Base-by-base conservation (phyloP, 2,113 vertebrate species). In the Colaptes auratus region DNA sequence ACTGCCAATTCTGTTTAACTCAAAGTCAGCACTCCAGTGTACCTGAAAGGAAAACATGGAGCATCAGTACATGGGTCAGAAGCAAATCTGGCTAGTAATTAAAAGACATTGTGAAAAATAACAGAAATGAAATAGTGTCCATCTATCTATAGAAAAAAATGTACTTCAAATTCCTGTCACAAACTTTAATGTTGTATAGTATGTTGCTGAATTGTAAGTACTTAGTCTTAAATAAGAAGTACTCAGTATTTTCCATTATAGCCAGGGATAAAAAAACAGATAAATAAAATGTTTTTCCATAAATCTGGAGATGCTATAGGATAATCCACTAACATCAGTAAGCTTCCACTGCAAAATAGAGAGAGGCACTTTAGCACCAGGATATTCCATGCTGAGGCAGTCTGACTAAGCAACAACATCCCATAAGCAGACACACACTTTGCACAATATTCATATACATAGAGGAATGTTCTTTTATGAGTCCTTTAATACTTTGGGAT, bases 401-500 rank as follows among this genome's bases (percentile, higher is more conserved):
- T 69, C 73, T 81, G 69, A 75, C 28, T 55, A 50, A 67, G 75
- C 67, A 82, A 60, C 35, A 85, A 48, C 21, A 31, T 61, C n/a
- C 28, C 48, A 25, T 64, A 85, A 70, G 53, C 3, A 90, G 36
- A 65, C 64, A 52, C 60, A 66, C 67, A 63, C 59, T 78, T 92
- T 50, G 70, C 56, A 44, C 46, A 56, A 25, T 55, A 73, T 93
- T 94, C 77, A 44, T 92, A 75, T 55, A 55, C 81, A 95, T 84
- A 82, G 21, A 86, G 65, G 70, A 90, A 30, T 74, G 48, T 56
- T 93, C 75, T 92, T 96, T 96, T 91, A 90, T 65, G 89, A 91
- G 48, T n/a, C 20, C 70, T 89, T 95, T 96, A 94, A 91, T 90
- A 78, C 82, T 86, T 65, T 24, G 86, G 58, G 78, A 91, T 94